Evolutionary conservation across 1,140 invertebrate genomes (phyloP), one percentile per base, ranked within the genome.

Genomic region (Cephus cinctus): DNA sequence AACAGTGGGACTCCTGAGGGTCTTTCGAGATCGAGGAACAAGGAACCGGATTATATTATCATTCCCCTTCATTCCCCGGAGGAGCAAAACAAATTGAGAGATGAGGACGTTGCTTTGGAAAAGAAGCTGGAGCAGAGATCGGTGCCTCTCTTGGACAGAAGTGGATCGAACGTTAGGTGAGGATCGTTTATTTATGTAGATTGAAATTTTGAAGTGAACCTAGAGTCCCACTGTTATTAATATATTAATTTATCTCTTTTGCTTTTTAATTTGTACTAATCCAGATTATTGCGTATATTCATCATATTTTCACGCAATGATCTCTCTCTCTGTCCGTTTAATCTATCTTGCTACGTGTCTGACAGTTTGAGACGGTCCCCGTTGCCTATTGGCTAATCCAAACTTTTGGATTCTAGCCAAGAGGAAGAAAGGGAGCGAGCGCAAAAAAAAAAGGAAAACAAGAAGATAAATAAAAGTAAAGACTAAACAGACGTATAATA

Each of bases 1-100:
- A n/a, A n/a, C n/a, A n/a, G n/a, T n/a, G n/a, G n/a, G n/a, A n/a
- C n/a, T n/a, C n/a, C n/a, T n/a, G n/a, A n/a, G n/a, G n/a, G n/a
- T n/a, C n/a, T n/a, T n/a, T n/a, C n/a, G 48, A 65, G 62, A 39
- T 69, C 62, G 39, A 63, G 61, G 43, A 59, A 53, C 6, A 70
- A 64, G 19, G 71, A 75, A 40, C 69, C 67, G 35, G 63, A 75
- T 59, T 76, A 73, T 44, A 72, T 75, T 44, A 78, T 79, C 36
- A 78, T 79, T 49, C 75, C 77, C 27, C 54, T 80, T 21, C 78
- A 78, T 48, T 63, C 65, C 16, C 67, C 76, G 4, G 63, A 64
- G 15, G 67, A 67, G 4, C 65, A 70, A 38, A 59, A 44, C 1
- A 46, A 32, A n/a, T n/a, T n/a, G 18, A 58, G 38, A 19, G 42